phyloP scores from a whole-genome alignment of 2,797 vertebrate species.

The Yasuhikotakia modesta region DNA sequence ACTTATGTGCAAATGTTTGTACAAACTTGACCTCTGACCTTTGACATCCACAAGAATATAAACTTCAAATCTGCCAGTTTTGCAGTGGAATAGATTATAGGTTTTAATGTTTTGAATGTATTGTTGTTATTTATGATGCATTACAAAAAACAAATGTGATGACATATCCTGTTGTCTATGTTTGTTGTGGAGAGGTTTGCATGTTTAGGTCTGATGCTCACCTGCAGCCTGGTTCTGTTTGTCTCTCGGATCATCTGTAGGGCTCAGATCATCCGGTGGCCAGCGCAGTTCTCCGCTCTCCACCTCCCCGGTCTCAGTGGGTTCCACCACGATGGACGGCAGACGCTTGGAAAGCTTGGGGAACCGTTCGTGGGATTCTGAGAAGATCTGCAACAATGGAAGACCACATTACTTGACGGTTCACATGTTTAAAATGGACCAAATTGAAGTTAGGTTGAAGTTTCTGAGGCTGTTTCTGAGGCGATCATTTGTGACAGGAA shows the following conservation, averaged over 20 bases:
- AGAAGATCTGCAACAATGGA: slow-evolving; percentile 69
- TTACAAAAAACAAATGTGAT: not conserved
- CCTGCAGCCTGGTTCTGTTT: slow-evolving; percentile 44
- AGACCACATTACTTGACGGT: too few species aligned
- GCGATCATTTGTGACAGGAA: slow-evolving; percentile 28
- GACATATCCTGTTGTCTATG: not conserved
- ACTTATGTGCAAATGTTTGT: too few species aligned
- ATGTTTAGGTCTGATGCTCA: slow-evolving; percentile 5
- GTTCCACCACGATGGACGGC: slow-evolving; percentile 81
- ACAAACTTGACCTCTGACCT: too few species aligned
- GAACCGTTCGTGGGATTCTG: slow-evolving; percentile 77
- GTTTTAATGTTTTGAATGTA: too few species aligned
- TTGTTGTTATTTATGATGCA: too few species aligned
- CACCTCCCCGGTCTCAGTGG: slow-evolving; percentile 77
- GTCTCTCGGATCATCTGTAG: slow-evolving; percentile 66
- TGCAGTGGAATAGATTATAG: too few species aligned
- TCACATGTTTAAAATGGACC: not conserved
- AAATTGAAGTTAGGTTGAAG: not conserved
- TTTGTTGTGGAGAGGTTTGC: not conserved
- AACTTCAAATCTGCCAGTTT: too few species aligned
- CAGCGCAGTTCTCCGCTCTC: slow-evolving; percentile 83
- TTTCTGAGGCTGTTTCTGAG: slow-evolving; percentile 11
- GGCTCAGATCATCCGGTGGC: slow-evolving; percentile 79
- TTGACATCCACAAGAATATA: too few species aligned
- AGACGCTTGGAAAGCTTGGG: slow-evolving; percentile 80